Evolutionary conservation across 2,797 vertebrate species (phyloP), one percentile per base, ranked within the genome.

Genomic region (Coreius guichenoti): DNA sequence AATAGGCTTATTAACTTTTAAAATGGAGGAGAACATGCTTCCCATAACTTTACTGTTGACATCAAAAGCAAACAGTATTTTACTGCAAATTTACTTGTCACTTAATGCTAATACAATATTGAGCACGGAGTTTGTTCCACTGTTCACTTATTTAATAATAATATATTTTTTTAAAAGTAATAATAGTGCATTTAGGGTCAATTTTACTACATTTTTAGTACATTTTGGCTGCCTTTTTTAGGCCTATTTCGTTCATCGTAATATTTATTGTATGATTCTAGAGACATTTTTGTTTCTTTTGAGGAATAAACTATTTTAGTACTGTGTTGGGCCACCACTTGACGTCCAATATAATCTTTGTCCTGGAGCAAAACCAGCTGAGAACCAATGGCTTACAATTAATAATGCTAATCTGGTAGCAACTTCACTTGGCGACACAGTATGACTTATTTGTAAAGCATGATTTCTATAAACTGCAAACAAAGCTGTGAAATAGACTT

Each of bases 381-480:
- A 54, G 65, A 56, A 70, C 26, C 36, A 61, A 58, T 61, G 39
- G 76, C 36, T n/a, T 26, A 36, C 26, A 70, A 70, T 79, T 79
- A 70, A 33, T 58, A 47, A 69, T 72, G 26, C 19, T 70, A 78
- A 84, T 78, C 45, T 14, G 11, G 12, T 13, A 29, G 49, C 4
- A 77, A 78, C 47, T 84, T 68, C 29, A 33, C 43, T 75, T 65
- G 43, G 70, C 14, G 12, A 69, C 67, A 70, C 65, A 49, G 67
- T 39, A 16, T 70, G 75, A 61, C 67, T 61, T 79, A 70, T 72
- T 79, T 61, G 21, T 49, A 68, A 33, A 67, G 45, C 33, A 14
- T 61, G 39, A 84, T 78, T 68, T 77, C 47, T 31, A n/a, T 45
- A 58, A 69, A 78, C 49, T 54, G 54, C n/a, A 69, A 26, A 70